Base-by-base conservation (phyloP, 2,888 invertebrate genomes). In the Alentia gelatinosa region DNA sequence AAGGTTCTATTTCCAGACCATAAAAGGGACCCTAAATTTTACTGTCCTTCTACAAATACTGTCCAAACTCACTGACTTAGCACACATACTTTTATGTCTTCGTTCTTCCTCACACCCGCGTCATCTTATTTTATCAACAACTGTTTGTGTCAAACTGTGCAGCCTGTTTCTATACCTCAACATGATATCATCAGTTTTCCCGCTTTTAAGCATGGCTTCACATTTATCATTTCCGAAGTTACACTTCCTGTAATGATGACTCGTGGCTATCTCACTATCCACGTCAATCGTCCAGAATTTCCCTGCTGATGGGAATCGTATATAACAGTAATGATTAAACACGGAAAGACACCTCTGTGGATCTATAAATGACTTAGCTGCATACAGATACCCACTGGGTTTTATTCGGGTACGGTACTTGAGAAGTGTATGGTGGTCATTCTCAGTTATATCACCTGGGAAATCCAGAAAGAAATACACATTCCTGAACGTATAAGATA, bases 281-380 rank as follows among this genome's bases (percentile, higher is more conserved):
- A 91, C 90, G 68, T 91, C 91, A 19, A 91, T 37, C 12, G 91
- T 89, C 42, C 56, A 83, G 9, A n/a, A 39, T 47, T 35, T 39
- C 23, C 30, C 35, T 12, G 39, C 47, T 12, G 26, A 30, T 1
- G 90, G 88, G 42, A 90, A 88, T 7, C 91, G 84, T 7, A 90
- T 74, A n/a, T 75, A 91, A 83, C 93, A 93, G 84, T 93, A 93
- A 56, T 93, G 93, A 42, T 93, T 93, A 89, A 93, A 93, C 26
- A 93, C 91, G 23, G 91, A 91, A 5, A 92, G 47, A 50, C 93
- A 93, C 15, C 47, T 40, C 0, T 40, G 39, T 0, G 93, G 93
- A 39, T 91, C 91, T 0, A 93, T 50, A n/a, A 92, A 89, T 0
- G 92, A 92, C 74, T 92, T 92, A 33, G 92, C 56, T 0, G 91